Conservation (phyloP, 2,888 invertebrate genomes). For the Eurytoma adleriae region DNA sequence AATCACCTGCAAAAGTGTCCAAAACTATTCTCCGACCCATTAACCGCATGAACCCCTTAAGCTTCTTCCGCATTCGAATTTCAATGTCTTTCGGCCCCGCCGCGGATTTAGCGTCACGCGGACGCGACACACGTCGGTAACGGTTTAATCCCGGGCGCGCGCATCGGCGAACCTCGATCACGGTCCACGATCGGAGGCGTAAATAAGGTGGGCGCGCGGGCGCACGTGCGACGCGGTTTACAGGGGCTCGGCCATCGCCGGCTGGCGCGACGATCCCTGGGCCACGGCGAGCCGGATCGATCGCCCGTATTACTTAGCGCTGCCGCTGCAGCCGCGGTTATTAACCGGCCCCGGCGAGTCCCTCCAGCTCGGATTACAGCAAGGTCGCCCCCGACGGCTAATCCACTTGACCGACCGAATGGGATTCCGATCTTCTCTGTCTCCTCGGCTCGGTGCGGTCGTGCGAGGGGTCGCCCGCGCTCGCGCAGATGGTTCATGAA, state of each 20-base stretch:
- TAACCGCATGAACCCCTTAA: too few relatives aligned
- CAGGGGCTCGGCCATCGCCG: neutral
- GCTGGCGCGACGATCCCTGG: conserved; percentile 1
- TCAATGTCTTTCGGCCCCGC: too few relatives aligned
- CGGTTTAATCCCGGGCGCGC: neutral
- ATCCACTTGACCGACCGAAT: conserved; percentile 15
- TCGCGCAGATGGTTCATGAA: neutral
- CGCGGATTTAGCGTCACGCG: too few relatives aligned
- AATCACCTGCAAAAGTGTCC: too few relatives aligned
- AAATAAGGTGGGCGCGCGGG: neutral
- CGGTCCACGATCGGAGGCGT: neutral
- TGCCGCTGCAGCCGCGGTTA: conserved; percentile 18
- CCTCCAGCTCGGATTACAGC: conserved; percentile 10
- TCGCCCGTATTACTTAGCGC: conserved; percentile 3
- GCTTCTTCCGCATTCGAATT: too few relatives aligned
- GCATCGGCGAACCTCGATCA: neutral
- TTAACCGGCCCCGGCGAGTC: conserved; percentile 7
- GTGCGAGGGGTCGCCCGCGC: too few relatives aligned
- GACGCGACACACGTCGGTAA: too few relatives aligned
- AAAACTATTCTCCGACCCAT: too few relatives aligned
- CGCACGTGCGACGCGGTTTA: neutral
- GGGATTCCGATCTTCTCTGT: conserved; percentile 13
- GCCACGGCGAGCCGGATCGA: neutral
- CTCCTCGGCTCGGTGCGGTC: neutral
- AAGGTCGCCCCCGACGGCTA: conserved; percentile 18